Base-by-base conservation (phyloP, 2,113 vertebrate genomes). In the Pao palembangensis region DNA sequence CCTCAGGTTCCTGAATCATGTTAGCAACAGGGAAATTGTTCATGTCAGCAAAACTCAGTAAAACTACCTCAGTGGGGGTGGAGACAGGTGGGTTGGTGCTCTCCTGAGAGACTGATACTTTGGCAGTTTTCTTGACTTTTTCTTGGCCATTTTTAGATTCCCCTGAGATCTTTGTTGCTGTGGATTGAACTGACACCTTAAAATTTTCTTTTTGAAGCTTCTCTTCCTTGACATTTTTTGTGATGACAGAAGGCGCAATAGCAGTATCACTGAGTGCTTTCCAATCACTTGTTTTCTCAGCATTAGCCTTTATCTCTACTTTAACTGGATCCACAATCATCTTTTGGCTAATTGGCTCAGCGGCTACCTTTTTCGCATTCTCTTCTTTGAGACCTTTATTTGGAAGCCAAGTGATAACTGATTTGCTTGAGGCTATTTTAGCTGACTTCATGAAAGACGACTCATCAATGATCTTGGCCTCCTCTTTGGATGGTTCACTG, bases 401-500 rank as follows among this genome's bases (percentile, higher is more conserved):
- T 25, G 47, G 38, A 68, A 48, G 43, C 16, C 11, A 13, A 43
- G 54, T 19, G 8, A 28, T 6, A 18, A 11, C 15, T 49, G 54
- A 59, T 28, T 8, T 46, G 17, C 48, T 47, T 51, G 61, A 41
- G 49, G 25, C 31, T 1, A 70, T 55, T 72, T 78, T 56, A 49
- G 13, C 51, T 11, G 68, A 48, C 25, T 77, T 74, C 2, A 48
- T 66, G 14, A 49, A 44, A 31, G 13, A 13, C 25, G 58, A 64
- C 41, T 82, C 71, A 53, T 75, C 58, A 8, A 17, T 2, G 0
- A 62, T 59, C 19, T 77, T 75, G 10, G n/a, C n/a, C 51, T 79
- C 71, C 10, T 83, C 73, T 61, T 76, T 78, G 8, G 53, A 74
- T 69, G 46, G 58, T 75, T 84, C 28, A 69, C 69, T 57, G 58